Percentiles rank a stretch among this genome's conserved stretches.
Evolutionary conservation across 35 echinoderm and acorn worm species (phyloP).

Genomic region (Apostichopus parvimensis): DNA sequence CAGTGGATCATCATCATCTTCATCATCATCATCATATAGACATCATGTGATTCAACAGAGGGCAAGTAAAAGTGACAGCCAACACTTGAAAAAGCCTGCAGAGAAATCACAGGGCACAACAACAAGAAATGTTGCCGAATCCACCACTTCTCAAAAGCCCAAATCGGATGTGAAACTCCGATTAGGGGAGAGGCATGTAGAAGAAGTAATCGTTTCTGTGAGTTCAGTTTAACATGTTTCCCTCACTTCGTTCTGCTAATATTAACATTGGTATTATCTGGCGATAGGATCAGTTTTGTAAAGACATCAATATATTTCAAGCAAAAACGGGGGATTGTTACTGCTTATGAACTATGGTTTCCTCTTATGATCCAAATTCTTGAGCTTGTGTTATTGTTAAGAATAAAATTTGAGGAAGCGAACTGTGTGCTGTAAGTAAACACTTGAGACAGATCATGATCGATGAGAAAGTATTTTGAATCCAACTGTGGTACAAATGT

Average conservation of each 20-base stretch:
- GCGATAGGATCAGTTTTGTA: no score
- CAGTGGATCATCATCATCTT: not conserved
- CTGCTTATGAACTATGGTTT: no score
- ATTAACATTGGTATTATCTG: no score
- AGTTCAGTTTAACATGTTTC: not conserved
- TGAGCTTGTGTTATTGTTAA: no score
- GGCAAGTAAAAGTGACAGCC: not conserved
- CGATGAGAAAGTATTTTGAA: no score
- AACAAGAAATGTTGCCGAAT: not conserved
- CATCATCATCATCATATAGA: not conserved
- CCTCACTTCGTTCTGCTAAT: not conserved
- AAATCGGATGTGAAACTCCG: not conserved
- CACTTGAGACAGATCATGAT: no score
- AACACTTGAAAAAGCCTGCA: not conserved
- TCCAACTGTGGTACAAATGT: no score
- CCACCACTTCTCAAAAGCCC: not conserved
- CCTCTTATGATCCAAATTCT: no score
- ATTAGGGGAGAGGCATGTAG: conserved; percentile 14
- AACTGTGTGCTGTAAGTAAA: no score
- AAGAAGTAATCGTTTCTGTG: conserved; percentile 31
- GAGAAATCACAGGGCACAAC: not conserved
- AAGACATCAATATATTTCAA: no score
- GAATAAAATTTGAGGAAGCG: no score
- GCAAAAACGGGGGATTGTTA: no score
- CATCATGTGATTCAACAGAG: conserved; percentile 28